phyloP scores from a whole-genome alignment of 2,113 vertebrate species.

The Semnornis frantzii region DNA sequence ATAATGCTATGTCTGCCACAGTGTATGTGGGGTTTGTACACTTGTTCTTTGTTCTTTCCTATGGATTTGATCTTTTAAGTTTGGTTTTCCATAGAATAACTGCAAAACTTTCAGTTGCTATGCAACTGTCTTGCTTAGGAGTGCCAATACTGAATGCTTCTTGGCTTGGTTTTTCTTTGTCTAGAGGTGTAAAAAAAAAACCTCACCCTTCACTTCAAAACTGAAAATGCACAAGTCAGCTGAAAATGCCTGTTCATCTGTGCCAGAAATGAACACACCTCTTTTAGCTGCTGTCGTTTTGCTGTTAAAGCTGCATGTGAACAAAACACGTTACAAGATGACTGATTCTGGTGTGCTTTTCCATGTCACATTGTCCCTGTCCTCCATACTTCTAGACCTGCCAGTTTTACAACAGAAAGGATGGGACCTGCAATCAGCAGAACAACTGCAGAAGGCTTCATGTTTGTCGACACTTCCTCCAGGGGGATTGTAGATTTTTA shows the following conservation, averaged over 20 bases:
- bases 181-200: not conserved
- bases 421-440: conserved; percentile 40
- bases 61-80: not conserved
- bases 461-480: conserved; percentile 73
- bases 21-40: no score
- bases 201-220: not conserved
- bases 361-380: not conserved
- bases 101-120: not conserved
- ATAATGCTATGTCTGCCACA: not conserved
- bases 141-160: not conserved
- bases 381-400: conserved; percentile 59
- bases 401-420: conserved; percentile 67
- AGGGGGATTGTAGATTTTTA: conserved; percentile 66
- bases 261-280: not conserved
- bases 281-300: not conserved
- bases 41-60: not conserved
- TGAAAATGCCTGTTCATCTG: not conserved
- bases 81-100: not conserved
- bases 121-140: not conserved
- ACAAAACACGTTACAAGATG: not conserved
- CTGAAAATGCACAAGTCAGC: not conserved
- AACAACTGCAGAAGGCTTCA: conserved; percentile 74
- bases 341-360: not conserved
- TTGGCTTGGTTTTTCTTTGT: not conserved
- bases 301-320: not conserved